phyloP scores from a whole-genome alignment of 2,888 invertebrate species.

The Stramonita haemastoma region DNA sequence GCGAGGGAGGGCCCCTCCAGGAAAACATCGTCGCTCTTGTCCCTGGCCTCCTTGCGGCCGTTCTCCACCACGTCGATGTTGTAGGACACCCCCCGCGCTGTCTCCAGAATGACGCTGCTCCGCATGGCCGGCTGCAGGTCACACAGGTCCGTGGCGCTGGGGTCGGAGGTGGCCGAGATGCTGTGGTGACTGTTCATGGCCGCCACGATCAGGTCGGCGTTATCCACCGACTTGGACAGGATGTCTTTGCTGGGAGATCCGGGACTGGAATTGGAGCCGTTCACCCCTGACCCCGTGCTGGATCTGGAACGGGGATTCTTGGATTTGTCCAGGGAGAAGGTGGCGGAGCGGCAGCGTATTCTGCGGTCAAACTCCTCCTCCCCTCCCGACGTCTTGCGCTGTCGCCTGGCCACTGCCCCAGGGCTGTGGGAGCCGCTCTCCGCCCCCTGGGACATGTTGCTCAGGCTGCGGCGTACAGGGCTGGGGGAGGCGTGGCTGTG shows the following conservation, averaged over 20 bases:
- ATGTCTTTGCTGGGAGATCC: conserved; percentile 28
- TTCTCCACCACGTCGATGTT: conserved; percentile 8
- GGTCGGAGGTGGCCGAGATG: conserved; percentile 19
- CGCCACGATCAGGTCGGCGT: not conserved
- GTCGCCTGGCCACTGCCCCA: conserved; percentile 5
- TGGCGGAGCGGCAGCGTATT: conserved; percentile 67
- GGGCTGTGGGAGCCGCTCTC: not conserved
- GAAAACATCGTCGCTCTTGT: conserved; percentile 3
- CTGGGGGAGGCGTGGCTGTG: conserved; percentile 23
- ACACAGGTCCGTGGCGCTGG: not conserved
- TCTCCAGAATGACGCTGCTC: conserved; percentile 34
- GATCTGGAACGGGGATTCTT: not conserved
- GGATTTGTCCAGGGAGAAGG: conserved; percentile 59
- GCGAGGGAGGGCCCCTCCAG: too few relatives aligned
- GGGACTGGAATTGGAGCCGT: not conserved
- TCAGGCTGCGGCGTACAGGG: conserved; percentile 29
- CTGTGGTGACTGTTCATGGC: conserved; percentile 13
- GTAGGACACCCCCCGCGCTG: conserved; percentile 26
- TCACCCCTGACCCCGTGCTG: not conserved
- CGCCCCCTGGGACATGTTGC: not conserved
- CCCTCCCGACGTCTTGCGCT: conserved; percentile 30
- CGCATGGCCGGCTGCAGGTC: conserved; percentile 26
- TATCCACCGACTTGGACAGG: conserved; percentile 12
- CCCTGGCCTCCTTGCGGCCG: not conserved
- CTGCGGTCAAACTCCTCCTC: conserved; percentile 58